Conservation (phyloP, 2,888 invertebrate genomes). For the Cantharis rustica region DNA sequence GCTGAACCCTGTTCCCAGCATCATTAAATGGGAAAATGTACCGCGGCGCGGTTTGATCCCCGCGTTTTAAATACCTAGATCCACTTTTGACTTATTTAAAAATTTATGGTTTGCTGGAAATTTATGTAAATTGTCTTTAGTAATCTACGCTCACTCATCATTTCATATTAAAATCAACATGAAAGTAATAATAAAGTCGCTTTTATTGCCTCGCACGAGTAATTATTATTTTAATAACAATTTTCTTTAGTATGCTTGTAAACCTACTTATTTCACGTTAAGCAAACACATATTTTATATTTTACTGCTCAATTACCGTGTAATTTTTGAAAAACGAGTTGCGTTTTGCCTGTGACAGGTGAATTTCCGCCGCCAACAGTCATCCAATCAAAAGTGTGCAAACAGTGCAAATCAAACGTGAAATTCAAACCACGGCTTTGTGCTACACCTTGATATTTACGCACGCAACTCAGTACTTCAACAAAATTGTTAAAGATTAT, state of each 20-base stretch:
- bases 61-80: no score
- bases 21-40: neutral
- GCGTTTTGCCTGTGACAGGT: neutral
- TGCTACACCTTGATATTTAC: no score
- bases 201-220: neutral
- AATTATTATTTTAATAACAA: neutral
- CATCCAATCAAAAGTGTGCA: no score
- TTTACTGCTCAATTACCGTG: neutral
- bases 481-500: no score
- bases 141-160: neutral
- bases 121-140: neutral
- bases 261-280: neutral
- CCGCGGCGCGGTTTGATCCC: neutral
- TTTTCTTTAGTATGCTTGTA: neutral
- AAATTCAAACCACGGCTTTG: no score
- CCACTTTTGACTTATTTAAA: no score
- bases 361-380: neutral
- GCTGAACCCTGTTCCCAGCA: neutral
- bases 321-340: neutral
- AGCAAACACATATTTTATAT: neutral
- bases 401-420: no score
- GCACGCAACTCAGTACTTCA: no score
- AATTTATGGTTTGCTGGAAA: neutral
- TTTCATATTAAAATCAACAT: neutral
- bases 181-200: neutral